Evolutionary conservation across 2,113 vertebrate genomes (phyloP).

Genomic region (chimpanzee (Pan troglodytes)): DNA sequence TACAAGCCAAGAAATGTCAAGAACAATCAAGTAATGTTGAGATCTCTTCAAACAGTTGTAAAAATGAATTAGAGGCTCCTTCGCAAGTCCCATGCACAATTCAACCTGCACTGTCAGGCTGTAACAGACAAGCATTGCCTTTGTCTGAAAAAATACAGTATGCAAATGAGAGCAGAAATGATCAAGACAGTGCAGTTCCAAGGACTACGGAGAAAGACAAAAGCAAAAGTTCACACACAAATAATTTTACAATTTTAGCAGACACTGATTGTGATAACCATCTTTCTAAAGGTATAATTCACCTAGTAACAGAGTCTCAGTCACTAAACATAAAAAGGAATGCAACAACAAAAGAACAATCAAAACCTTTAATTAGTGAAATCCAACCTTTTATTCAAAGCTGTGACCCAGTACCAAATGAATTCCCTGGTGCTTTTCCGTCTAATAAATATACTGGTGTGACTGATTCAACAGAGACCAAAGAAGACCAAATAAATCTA

Average conservation of each 20-base stretch:
- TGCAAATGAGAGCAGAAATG: slow-evolving; percentile 78
- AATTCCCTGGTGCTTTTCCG: slow-evolving; percentile 83
- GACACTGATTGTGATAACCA: slow-evolving; percentile 67
- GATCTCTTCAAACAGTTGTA: slow-evolving; percentile 65
- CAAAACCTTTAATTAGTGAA: slow-evolving; percentile 75
- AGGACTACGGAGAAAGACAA: slow-evolving; percentile 58
- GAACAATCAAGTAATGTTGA: slow-evolving; percentile 51
- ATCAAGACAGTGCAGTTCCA: slow-evolving; percentile 59
- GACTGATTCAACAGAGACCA: slow-evolving; percentile 83
- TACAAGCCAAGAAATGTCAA: slow-evolving; percentile 80
- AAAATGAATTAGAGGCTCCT: slow-evolving; percentile 66
- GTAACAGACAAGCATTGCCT: slow-evolving; percentile 78
- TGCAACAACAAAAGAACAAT: slow-evolving; percentile 77
- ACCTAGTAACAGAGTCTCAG: slow-evolving; percentile 66
- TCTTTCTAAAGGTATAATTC: slow-evolving; percentile 79
- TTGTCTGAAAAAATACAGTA: slow-evolving; percentile 86
- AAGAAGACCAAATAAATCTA: slow-evolving; percentile 81
- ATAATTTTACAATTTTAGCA: slow-evolving; percentile 52
- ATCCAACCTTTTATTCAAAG: slow-evolving; percentile 80
- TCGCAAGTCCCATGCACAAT: slow-evolving; percentile 67
- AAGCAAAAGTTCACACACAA: slow-evolving; percentile 57
- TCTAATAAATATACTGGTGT: slow-evolving; percentile 79
- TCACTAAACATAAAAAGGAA: slow-evolving; percentile 69
- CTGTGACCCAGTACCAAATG: slow-evolving; percentile 83
- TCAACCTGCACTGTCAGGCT: slow-evolving; percentile 58